Percentiles rank a stretch among this genome's conserved stretches.
Evolutionary conservation across 2,113 vertebrate genomes (phyloP).

Genomic region (Galemys pyrenaicus): DNA sequence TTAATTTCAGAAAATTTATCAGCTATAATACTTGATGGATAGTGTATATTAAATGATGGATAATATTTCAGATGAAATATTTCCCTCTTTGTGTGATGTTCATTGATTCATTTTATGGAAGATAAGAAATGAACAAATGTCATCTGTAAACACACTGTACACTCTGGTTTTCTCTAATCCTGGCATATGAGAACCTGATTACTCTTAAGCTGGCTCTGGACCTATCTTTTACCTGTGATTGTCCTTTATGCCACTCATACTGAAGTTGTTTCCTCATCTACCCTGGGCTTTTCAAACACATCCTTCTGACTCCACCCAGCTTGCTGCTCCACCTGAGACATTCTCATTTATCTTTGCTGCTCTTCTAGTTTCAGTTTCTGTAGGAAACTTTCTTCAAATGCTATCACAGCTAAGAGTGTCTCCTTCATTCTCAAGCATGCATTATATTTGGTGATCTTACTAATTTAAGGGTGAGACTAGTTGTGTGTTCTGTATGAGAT

Average conservation of each 20-base stretch:
- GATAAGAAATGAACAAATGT: not conserved
- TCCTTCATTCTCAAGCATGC: not conserved
- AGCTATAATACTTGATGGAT: not conserved
- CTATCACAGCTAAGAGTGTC: not conserved
- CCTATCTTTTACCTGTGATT: fast-evolving
- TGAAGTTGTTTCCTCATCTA: not conserved
- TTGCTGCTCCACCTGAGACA: not conserved
- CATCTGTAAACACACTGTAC: not conserved
- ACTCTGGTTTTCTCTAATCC: not conserved
- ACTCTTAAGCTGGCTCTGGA: not conserved
- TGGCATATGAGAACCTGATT: fast-evolving
- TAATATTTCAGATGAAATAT: not conserved
- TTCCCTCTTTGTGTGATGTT: not conserved
- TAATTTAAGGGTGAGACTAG: not conserved
- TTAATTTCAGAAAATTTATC: not conserved
- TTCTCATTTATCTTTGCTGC: not conserved
- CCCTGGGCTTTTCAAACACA: no score
- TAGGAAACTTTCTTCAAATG: not conserved
- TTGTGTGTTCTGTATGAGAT: not conserved
- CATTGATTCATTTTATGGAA: not conserved
- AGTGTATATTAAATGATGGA: not conserved
- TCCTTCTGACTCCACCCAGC: no score
- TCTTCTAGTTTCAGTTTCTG: not conserved
- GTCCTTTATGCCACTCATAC: fast-evolving
- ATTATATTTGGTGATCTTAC: not conserved